Evolutionary conservation across 2,797 vertebrate species (phyloP).

Genomic region (Busarellus nigricollis): DNA sequence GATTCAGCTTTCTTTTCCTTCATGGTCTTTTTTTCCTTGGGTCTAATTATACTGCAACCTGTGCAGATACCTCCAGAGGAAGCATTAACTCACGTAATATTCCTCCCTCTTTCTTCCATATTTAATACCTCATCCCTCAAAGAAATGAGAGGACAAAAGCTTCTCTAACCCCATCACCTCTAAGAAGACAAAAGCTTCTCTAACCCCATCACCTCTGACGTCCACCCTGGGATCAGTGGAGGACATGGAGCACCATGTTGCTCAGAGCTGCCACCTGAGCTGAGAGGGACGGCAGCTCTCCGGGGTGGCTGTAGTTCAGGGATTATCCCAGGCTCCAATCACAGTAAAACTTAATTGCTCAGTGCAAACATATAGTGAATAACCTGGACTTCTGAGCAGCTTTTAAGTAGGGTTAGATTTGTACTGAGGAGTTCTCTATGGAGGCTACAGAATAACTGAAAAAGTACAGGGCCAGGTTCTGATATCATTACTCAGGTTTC

Average conservation of each 20-base stretch:
- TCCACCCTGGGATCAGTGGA: not conserved
- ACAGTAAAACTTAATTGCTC: not conserved
- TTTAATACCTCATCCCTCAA: not conserved
- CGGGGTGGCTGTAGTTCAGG: not conserved
- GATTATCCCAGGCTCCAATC: not conserved
- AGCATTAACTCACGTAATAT: not conserved
- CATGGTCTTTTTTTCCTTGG: not conserved
- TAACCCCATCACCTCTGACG: too few species aligned
- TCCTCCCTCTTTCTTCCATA: not conserved
- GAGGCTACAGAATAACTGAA: not conserved
- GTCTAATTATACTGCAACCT: not conserved
- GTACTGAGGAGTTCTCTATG: not conserved
- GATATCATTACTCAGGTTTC: not conserved
- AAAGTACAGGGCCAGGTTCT: not conserved
- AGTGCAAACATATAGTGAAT: not conserved
- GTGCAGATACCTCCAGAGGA: not conserved
- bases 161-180: not conserved
- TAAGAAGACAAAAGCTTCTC: not conserved
- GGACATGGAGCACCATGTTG: fast-evolving
- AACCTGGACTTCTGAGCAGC: not conserved
- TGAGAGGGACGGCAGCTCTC: fast-evolving
- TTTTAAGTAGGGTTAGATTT: not conserved
- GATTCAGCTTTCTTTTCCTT: not conserved
- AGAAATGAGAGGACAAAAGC: not conserved
- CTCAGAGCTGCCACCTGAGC: not conserved